Conservation (phyloP, 1,140 invertebrate species). For the Rhagoletis zephyria region DNA sequence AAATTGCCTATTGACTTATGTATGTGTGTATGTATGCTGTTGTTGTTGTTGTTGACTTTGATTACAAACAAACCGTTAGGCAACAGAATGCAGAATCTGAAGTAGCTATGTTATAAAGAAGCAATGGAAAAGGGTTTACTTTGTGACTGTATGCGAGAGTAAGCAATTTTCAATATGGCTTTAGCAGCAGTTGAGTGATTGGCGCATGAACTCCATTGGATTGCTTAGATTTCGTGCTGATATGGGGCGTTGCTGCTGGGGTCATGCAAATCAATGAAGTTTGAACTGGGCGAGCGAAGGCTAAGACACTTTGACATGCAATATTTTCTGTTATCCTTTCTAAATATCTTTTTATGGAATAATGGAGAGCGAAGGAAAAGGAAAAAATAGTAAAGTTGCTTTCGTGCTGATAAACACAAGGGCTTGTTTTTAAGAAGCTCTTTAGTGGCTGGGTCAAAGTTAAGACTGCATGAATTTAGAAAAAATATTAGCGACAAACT, state of each 20-base stretch:
- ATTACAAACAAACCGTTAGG: constrained; percentile 22
- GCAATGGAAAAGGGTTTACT: not conserved
- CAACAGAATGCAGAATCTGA: not conserved
- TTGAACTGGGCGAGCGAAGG: not conserved
- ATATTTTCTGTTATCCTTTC: not conserved
- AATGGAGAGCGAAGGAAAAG: too few species aligned
- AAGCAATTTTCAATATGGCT: constrained; percentile 40
- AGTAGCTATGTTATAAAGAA: constrained; percentile 10
- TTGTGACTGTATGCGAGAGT: not conserved
- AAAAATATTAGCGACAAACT: too few species aligned
- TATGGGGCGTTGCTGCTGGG: not conserved
- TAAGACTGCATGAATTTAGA: too few species aligned
- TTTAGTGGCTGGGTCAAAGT: too few species aligned
- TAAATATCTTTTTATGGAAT: too few species aligned
- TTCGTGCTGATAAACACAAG: too few species aligned
- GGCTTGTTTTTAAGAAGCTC: too few species aligned
- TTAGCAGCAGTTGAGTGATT: constrained; percentile 23
- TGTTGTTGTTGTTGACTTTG: not conserved
- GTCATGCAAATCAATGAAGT: constrained; percentile 11
- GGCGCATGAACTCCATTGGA: constrained; percentile 17
- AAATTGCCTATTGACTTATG: constrained; percentile 26
- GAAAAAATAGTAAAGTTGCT: too few species aligned
- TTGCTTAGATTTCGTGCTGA: constrained; percentile 9
- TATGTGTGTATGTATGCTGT: not conserved
- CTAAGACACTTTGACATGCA: constrained; percentile 4